phyloP scores from a whole-genome alignment of 2,797 vertebrate species.

The Microctenopoma stevenorrisi region DNA sequence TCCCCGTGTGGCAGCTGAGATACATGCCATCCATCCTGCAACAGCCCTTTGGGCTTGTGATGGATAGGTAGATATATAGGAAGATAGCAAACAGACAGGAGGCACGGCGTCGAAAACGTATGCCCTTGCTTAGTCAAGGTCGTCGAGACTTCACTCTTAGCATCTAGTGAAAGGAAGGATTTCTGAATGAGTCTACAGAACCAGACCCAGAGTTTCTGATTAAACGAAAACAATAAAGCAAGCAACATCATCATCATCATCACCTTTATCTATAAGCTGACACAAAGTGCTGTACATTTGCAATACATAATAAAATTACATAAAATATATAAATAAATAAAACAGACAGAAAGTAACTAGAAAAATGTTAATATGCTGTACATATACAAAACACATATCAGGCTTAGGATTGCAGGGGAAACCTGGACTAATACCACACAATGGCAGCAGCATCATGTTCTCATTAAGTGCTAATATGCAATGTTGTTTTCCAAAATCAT shows the following conservation, averaged over 20 bases:
- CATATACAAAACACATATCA: too few species aligned
- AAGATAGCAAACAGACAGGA: conserved; percentile 51
- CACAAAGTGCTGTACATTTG: too few species aligned
- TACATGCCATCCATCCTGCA: conserved; percentile 61
- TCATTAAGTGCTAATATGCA: not conserved
- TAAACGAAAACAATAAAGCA: not conserved
- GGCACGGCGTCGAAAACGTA: conserved; percentile 33
- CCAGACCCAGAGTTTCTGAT: not conserved
- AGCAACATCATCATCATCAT: too few species aligned
- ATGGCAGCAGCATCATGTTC: not conserved
- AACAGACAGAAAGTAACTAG: too few species aligned
- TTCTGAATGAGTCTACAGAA: not conserved
- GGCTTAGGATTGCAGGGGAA: not conserved
- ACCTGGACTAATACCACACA: not conserved
- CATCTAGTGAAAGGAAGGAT: not conserved
- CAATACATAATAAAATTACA: too few species aligned
- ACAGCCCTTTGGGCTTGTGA: conserved; percentile 47
- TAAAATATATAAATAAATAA: too few species aligned
- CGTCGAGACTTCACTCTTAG: conserved; percentile 25
- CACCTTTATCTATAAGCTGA: too few species aligned
- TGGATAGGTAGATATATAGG: conserved; percentile 58
- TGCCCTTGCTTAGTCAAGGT: conserved; percentile 50
- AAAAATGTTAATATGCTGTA: too few species aligned
- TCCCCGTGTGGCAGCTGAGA: conserved; percentile 62
- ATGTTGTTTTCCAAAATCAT: not conserved